Conservation (phyloP, 2,797 vertebrate genomes). For the Melopsittacus undulatus region DNA sequence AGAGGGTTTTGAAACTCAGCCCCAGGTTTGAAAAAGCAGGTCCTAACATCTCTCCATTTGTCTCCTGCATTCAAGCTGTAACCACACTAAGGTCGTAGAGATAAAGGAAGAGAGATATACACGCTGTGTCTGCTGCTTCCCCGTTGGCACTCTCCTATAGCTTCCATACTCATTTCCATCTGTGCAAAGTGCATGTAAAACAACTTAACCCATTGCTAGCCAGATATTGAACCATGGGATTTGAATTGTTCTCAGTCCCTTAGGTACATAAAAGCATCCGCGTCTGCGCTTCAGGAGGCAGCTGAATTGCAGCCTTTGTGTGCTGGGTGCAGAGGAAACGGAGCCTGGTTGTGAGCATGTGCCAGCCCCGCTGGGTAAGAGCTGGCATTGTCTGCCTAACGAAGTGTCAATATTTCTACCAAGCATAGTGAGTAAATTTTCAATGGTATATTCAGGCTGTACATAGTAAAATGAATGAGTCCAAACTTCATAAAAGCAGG, state of each 20-base stretch:
- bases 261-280: not conserved
- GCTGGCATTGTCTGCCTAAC: not conserved
- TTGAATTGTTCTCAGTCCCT: not conserved
- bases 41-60: not conserved
- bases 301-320: conserved; percentile 3
- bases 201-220: conserved; percentile 20
- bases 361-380: not conserved
- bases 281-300: not conserved
- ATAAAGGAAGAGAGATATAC: not conserved
- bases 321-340: not conserved
- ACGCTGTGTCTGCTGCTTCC: not conserved
- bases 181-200: conserved; percentile 53
- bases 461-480: not conserved
- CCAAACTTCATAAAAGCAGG: not conserved
- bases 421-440: not conserved
- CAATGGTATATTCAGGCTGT: not conserved
- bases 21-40: not conserved
- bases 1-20: not conserved
- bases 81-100: not conserved
- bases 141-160: not conserved
- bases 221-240: not conserved
- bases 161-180: conserved; percentile 27
- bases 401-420: not conserved
- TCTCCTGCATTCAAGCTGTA: not conserved
- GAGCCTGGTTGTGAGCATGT: not conserved